Conservation (phyloP, 2,888 invertebrate genomes). For the Gnatocerus cornutus region DNA sequence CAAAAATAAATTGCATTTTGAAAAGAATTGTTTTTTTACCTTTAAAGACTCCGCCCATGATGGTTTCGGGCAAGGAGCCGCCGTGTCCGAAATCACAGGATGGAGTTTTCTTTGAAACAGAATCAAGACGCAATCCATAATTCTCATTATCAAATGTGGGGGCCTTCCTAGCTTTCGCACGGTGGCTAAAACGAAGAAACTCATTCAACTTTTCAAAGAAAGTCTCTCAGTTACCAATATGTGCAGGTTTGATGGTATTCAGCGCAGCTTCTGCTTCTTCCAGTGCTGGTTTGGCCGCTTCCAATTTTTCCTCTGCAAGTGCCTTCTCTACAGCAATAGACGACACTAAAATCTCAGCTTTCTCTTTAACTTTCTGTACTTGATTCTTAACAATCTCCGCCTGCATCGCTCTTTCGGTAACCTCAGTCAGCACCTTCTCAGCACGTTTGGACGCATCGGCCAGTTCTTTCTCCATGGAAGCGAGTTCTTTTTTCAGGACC, state of each 20-base stretch:
- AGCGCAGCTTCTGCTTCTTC: slow-evolving; percentile 96
- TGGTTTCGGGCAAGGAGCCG: slow-evolving; percentile 91
- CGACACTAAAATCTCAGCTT: slow-evolving; percentile 90
- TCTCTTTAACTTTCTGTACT: slow-evolving; percentile 96
- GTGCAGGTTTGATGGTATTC: slow-evolving; percentile 97
- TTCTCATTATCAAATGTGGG: slow-evolving; percentile 97
- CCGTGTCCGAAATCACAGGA: slow-evolving; percentile 85
- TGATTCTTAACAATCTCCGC: slow-evolving; percentile 97
- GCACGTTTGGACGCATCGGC: slow-evolving; percentile 95
- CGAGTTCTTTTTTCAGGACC: slow-evolving; percentile 91
- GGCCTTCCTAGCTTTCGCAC: slow-evolving; percentile 96
- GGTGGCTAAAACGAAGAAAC: slow-evolving; percentile 74
- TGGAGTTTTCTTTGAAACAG: slow-evolving; percentile 93
- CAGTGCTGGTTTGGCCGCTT: slow-evolving; percentile 95
- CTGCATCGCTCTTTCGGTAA: slow-evolving; percentile 94
- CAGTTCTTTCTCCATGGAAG: slow-evolving; percentile 95
- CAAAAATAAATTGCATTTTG: not conserved
- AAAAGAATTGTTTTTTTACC: no score
- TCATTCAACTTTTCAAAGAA: not conserved
- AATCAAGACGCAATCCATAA: slow-evolving; percentile 97
- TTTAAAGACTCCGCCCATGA: slow-evolving; percentile 98
- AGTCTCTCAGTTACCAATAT: slow-evolving; percentile 79
- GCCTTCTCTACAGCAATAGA: slow-evolving; percentile 93
- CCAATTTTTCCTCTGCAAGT: slow-evolving; percentile 92
- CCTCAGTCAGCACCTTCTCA: slow-evolving; percentile 87